Conservation (phyloP, 2,888 invertebrate species). For the Pyrrhosoma nymphula region DNA sequence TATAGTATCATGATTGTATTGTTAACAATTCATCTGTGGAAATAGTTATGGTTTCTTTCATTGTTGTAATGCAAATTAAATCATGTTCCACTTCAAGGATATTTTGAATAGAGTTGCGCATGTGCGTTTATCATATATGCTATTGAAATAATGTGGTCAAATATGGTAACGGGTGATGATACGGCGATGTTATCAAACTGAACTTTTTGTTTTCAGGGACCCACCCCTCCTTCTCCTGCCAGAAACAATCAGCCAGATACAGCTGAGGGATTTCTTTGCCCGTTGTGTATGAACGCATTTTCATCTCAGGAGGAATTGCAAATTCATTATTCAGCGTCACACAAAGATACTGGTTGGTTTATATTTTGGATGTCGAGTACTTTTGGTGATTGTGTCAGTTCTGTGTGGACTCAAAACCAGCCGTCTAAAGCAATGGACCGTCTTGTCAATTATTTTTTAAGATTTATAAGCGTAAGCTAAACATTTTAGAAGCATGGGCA, state of each 20-base stretch:
- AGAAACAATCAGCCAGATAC: slow-evolving; percentile 69
- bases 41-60: neutral
- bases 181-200: neutral
- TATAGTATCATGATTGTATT: neutral
- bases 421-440: too few relatives aligned
- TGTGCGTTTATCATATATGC: neutral
- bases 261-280: slow-evolving; percentile 79
- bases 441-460: too few relatives aligned
- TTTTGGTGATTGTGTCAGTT: neutral
- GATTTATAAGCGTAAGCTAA: too few relatives aligned
- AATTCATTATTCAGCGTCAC: slow-evolving; percentile 74
- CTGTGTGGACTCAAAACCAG: too few relatives aligned
- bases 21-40: neutral
- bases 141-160: neutral
- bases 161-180: neutral
- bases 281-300: slow-evolving; percentile 77
- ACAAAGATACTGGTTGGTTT: slow-evolving; percentile 70
- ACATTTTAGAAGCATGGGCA: too few relatives aligned
- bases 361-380: slow-evolving; percentile 10
- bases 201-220: slow-evolving; percentile 16
- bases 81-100: slow-evolving; percentile 54
- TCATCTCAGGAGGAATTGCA: slow-evolving; percentile 78
- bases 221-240: slow-evolving; percentile 18
- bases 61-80: neutral
- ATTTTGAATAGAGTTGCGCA: slow-evolving; percentile 46